phyloP scores from a whole-genome alignment of 2,888 invertebrate species.

The Epicampocera succincta region DNA sequence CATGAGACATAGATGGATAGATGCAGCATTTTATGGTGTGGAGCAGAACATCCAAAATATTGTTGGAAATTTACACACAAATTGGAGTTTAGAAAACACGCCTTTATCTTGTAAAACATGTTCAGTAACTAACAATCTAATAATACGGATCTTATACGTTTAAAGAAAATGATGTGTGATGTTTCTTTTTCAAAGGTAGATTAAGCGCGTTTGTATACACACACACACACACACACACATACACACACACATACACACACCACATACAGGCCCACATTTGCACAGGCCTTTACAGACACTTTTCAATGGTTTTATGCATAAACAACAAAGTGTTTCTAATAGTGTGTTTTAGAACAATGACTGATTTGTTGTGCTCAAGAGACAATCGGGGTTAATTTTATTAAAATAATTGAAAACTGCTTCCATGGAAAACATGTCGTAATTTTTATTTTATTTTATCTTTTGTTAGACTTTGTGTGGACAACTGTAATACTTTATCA shows the following conservation, averaged over 20 bases:
- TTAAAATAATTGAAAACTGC: conserved; percentile 9
- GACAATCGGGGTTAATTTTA: conserved; percentile 23
- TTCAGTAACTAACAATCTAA: conserved; percentile 66
- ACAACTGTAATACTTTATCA: background rate
- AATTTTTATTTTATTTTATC: too few species aligned
- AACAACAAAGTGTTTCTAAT: conserved; percentile 9
- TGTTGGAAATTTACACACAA: conserved; percentile 68
- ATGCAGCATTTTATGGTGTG: conserved; percentile 14
- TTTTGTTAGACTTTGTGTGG: background rate
- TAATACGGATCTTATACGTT: conserved; percentile 61
- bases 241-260: background rate
- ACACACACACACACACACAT: background rate
- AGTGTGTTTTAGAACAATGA: conserved; percentile 37
- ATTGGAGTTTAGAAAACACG: conserved; percentile 68
- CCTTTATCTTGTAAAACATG: conserved; percentile 68
- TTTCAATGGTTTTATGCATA: too few species aligned
- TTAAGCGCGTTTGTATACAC: conserved; percentile 13
- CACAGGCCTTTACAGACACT: background rate
- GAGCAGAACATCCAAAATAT: conserved; percentile 56
- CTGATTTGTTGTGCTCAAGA: conserved; percentile 46
- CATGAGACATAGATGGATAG: conserved; percentile 22
- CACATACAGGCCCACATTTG: background rate
- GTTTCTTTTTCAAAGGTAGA: conserved; percentile 40
- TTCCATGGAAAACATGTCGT: too few species aligned
- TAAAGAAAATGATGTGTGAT: conserved; percentile 63